Conservation (phyloP, 2,113 vertebrate genomes). For the Psophia crepitans region DNA sequence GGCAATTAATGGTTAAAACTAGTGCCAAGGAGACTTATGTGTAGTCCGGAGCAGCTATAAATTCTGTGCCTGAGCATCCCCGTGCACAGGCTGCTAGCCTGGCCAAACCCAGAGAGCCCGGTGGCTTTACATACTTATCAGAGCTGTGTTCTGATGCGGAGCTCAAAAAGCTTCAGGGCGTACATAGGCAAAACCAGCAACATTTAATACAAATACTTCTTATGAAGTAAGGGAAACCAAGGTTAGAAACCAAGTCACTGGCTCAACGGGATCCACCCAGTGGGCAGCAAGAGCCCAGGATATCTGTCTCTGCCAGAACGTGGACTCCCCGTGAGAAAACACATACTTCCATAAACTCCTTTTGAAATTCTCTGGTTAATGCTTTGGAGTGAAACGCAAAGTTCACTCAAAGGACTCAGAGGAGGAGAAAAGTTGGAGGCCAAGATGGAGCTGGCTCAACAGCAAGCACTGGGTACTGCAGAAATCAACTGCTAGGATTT, state of each 20-base stretch:
- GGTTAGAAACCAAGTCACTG: not conserved
- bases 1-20: slow-evolving; percentile 30
- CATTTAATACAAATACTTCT: not conserved
- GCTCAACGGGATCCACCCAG: not conserved
- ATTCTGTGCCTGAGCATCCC: not conserved
- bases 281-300: not conserved
- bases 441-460: not conserved
- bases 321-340: not conserved
- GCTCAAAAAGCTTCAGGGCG: not conserved
- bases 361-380: not conserved
- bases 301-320: fast-evolving
- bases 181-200: not conserved
- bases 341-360: not conserved
- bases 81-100: not conserved
- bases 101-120: not conserved
- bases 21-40: not conserved
- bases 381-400: not conserved
- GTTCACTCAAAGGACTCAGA: not conserved
- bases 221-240: not conserved
- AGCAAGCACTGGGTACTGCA: fast-evolving
- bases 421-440: not conserved
- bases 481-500: not conserved
- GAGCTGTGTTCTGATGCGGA: not conserved
- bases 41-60: not conserved
- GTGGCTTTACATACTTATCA: not conserved